Evolutionary conservation across 1,140 invertebrate species (phyloP), one percentile per base, ranked within the genome.

Genomic region (Meteorus sp.): DNA sequence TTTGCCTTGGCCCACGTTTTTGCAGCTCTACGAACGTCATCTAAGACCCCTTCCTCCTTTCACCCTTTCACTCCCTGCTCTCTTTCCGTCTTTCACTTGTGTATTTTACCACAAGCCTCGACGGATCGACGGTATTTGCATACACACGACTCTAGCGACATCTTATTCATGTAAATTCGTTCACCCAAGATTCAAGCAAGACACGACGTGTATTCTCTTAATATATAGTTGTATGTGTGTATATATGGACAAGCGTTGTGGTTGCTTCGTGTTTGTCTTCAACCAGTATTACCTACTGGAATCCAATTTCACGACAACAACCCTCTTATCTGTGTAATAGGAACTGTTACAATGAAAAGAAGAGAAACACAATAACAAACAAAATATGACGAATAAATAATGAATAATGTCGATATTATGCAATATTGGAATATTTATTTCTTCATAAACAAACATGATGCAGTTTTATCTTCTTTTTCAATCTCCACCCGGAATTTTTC

Each of bases 141-240:
- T 50, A 27, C 53, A 55, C 59, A 60, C 52, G 19, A 48, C 19
- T 48, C 29, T 20, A 9, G 20, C 25, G 41, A 47, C 50, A 59
- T 60, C 59, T 60, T 60, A 55, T 54, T 60, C 51, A 54, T 50
- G 52, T 48, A 60, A 60, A 60, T 52, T 52, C 31, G 29, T 15
- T 35, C 9, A 37, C 8, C n/a, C 35, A 39, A 39, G 35, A 7
- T 52, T 52, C 17, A 31, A 19, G 15, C 35, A 15, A 25, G 35
- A 29, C 47, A 27, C 23, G 43, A 22, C 3, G n/a, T 13, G 43
- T 45, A 22, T n/a, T n/a, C n/a, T 59, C 31, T 23, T 50, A 41
- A 41, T 62, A 53, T 52, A 61, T 51, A 47, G 48, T 52, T 60
- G 52, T 47, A 47, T 60, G 33, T 41, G 13, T 56, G 47, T 33